Evolutionary conservation across 1,140 invertebrate species (phyloP).

Genomic region (Aphelinus atriplicis): DNA sequence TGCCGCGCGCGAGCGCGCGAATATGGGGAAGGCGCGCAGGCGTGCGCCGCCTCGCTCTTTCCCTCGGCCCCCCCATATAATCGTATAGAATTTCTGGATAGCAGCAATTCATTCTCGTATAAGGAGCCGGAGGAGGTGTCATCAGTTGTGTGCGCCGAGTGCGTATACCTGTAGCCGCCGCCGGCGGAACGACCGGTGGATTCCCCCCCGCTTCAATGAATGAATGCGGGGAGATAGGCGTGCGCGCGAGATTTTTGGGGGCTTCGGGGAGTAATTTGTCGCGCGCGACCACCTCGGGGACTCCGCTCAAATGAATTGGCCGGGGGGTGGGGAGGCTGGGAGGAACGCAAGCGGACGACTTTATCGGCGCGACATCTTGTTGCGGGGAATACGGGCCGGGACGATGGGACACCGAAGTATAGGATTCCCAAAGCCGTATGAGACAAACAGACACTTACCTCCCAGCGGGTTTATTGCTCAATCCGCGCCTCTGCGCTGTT

Average conservation of each 20-base stretch:
- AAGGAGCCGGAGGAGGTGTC: constrained; percentile 33
- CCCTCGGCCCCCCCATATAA: not conserved
- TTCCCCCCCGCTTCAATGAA: not conserved
- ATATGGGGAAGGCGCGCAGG: no score
- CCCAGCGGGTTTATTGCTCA: constrained; percentile 65
- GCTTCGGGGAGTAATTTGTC: constrained; percentile 66
- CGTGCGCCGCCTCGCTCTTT: no score
- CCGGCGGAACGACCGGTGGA: not conserved
- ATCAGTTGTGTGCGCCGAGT: constrained; percentile 22
- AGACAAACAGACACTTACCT: not conserved
- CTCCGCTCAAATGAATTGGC: constrained; percentile 67
- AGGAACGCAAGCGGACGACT: constrained; percentile 45
- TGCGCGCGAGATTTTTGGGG: constrained; percentile 52
- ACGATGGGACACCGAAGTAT: no score
- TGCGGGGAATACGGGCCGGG: constrained; percentile 29
- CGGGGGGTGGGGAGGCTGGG: constrained; percentile 39
- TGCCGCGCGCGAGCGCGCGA: no score
- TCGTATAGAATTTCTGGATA: constrained; percentile 38
- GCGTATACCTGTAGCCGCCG: constrained; percentile 35
- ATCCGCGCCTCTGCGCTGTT: constrained; percentile 57
- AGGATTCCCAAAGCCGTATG: constrained; percentile 33
- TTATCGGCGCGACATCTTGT: constrained; percentile 68
- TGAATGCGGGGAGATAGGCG: constrained; percentile 27
- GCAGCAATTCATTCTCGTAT: constrained; percentile 36
- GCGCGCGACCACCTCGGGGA: constrained; percentile 67